These are phyloP conservation scores for Tineola bisselliella DNA, from an alignment of 2,888 invertebrate genomes.

Conservation along the genomic window DNA sequence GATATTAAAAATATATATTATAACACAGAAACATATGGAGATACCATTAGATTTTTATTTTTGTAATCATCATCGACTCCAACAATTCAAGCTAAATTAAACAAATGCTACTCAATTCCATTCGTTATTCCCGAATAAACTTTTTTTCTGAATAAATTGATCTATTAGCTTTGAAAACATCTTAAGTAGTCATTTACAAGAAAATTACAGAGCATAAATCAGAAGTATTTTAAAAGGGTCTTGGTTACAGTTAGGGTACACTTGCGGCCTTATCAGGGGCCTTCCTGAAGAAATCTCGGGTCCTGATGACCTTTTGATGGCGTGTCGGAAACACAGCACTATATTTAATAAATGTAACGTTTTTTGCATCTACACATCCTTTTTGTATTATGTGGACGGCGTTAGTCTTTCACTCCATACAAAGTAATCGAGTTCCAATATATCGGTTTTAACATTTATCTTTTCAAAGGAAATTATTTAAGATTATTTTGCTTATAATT, in stretches of 20 bases:
- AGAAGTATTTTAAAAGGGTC: not conserved
- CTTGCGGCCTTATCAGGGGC: not conserved
- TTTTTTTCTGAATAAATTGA: not conserved
- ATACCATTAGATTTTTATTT: too few relatives aligned
- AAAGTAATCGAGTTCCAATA: too few relatives aligned
- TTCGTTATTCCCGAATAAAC: not conserved
- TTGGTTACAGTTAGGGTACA: not conserved
- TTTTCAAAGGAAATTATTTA: too few relatives aligned
- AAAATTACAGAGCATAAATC: conserved; percentile 6
- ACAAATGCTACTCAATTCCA: not conserved
- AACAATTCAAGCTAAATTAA: not conserved
- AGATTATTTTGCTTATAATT: too few relatives aligned
- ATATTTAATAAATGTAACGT: not conserved
- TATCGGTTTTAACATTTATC: too few relatives aligned
- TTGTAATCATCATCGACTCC: not conserved
- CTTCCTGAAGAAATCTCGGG: not conserved
- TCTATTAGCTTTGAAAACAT: not conserved
- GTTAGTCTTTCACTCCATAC: too few relatives aligned
- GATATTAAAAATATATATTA: too few relatives aligned
- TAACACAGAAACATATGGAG: too few relatives aligned
- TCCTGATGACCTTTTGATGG: conserved; percentile 6
- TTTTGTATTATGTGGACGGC: too few relatives aligned
- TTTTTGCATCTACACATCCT: not conserved
- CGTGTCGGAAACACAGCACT: not conserved
- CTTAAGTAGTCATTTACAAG: not conserved